Conservation (phyloP, 2,113 vertebrate genomes). For the Syngnathus scovelli region DNA sequence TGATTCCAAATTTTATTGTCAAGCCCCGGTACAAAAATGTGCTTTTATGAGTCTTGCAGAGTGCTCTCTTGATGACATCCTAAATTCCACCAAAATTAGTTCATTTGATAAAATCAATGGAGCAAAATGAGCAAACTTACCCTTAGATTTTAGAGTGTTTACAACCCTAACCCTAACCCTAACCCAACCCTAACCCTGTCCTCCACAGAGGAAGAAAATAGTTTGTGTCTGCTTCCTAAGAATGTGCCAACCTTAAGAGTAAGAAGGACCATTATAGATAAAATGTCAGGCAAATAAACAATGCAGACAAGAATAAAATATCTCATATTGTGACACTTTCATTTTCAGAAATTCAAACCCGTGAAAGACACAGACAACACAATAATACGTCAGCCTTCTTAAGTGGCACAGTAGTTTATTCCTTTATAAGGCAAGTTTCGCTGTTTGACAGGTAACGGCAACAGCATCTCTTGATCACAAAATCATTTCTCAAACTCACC, state of each 20-base stretch:
- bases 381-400: conserved; percentile 14
- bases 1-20: background rate
- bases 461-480: background rate
- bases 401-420: conserved; percentile 3
- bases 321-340: conserved; percentile 38
- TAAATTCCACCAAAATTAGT: conserved; percentile 32
- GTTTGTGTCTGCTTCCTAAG: conserved; percentile 31
- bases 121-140: conserved; percentile 41
- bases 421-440: background rate
- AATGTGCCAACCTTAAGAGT: conserved; percentile 41
- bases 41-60: conserved; percentile 35
- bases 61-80: conserved; percentile 13
- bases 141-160: conserved; percentile 39
- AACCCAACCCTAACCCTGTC: too few species aligned
- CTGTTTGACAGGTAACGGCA: background rate
- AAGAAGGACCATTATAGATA: conserved; percentile 40
- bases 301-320: conserved; percentile 33
- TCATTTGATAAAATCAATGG: conserved; percentile 45
- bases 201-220: conserved; percentile 34
- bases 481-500: background rate
- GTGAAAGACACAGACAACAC: conserved; percentile 24
- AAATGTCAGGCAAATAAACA: conserved; percentile 46
- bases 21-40: background rate
- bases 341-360: conserved; percentile 35
- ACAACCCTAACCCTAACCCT: too few species aligned